Conservation (phyloP, 2,113 vertebrate species). For the Podarcis raffonei region DNA sequence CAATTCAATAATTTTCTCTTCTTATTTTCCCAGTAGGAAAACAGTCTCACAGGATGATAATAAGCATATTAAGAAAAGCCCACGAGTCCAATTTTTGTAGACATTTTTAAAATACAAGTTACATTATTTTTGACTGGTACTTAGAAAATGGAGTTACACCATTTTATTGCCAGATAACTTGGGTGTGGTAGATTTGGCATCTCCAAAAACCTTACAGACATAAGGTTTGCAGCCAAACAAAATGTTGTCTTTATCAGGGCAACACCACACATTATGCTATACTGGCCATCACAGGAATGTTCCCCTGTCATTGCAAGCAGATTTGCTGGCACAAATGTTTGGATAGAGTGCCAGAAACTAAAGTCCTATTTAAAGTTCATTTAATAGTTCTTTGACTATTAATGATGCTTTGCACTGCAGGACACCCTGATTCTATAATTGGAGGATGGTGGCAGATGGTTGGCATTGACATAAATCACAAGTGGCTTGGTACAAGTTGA, state of each 20-base stretch:
- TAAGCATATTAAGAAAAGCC: neutral
- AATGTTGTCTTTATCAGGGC: neutral
- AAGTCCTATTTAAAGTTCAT: slow-evolving; percentile 4
- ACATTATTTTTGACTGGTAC: neutral
- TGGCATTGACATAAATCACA: neutral
- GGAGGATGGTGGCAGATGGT: neutral
- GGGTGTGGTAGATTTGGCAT: neutral
- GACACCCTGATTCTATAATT: neutral
- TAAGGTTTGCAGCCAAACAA: neutral
- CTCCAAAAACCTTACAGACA: neutral
- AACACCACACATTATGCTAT: neutral
- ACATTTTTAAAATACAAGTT: neutral
- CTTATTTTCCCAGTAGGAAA: neutral
- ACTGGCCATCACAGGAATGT: neutral
- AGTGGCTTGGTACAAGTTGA: neutral
- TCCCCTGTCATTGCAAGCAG: neutral
- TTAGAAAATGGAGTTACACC: neutral
- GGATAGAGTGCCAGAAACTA: neutral
- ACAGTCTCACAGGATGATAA: neutral
- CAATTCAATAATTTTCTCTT: neutral
- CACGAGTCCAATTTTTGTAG: neutral
- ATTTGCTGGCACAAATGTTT: neutral
- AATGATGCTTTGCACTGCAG: neutral
- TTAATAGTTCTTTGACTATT: neutral
- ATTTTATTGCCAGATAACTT: slow-evolving; percentile 2